Base-by-base conservation (phyloP, 2,797 vertebrate genomes). In the Myotis vivesi region DNA sequence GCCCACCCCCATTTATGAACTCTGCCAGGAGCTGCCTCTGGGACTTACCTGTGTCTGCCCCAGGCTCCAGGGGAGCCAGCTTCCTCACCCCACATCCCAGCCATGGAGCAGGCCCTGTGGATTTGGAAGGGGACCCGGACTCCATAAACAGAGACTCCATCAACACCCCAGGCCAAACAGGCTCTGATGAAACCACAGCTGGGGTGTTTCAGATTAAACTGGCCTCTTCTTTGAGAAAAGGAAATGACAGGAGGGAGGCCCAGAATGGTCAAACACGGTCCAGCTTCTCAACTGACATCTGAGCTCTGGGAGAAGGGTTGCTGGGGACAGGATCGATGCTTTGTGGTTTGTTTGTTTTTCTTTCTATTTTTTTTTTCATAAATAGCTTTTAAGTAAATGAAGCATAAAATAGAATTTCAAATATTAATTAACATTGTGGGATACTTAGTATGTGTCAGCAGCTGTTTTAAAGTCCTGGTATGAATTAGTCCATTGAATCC, bases 341-440 rank as follows among this genome's bases (percentile, higher is more conserved):
- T n/a, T 81, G 59, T 19, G 33, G 38, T 46, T 41, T 33, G 49
- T 44, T 69, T 87, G 19, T 83, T 57, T 66, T 66, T 66, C 62
- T 66, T 66, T 33, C 62, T 17, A 3, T 17, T 15, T 30, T 22
- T 53, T 72, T 76, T 55, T 66, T 76, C 28, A 66, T 33, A 71
- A 84, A 75, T 49, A 76, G 53, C 23, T 72, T 92, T 89, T 89
- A 68, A 64, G 72, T 76, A 79, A 94, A 23, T 19, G 68, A 92
- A 80, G 46, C 41, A 7, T 73, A 49, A 79, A 89, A 57, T 71
- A 84, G 64, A 62, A 93, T 62, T 64, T 90, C 20, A 80, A 73
- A n/a, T 87, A 68, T 53, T 87, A 57, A 76, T 72, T 36, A 83
- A 64, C 28, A 28, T 53, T 46, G 46, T 53, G 38, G 51, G 33